Percentiles rank a stretch among this genome's conserved stretches.
phyloP scores from a whole-genome alignment of 2,113 vertebrate species.

The Mirounga angustirostris region DNA sequence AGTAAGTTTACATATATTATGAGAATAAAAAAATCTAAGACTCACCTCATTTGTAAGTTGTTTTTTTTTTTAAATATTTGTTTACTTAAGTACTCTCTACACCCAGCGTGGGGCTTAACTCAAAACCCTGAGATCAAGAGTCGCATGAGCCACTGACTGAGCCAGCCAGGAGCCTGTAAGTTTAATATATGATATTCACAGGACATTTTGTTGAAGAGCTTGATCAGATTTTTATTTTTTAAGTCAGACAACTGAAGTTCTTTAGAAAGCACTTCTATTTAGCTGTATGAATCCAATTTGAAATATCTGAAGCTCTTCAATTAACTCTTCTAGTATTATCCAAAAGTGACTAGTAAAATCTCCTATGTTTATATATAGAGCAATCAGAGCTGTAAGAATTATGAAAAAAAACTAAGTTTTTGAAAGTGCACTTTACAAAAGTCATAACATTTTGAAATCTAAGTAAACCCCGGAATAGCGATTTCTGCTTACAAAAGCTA shows the following conservation, averaged over 20 bases:
- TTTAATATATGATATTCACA: background rate
- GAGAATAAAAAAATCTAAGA: background rate
- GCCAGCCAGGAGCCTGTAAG: background rate
- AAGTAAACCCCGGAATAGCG: background rate
- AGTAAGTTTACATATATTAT: background rate
- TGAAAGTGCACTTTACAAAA: background rate
- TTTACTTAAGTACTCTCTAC: background rate
- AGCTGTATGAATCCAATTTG: background rate
- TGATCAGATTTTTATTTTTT: background rate
- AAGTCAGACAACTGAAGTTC: background rate
- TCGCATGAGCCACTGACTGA: background rate
- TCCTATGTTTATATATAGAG: background rate
- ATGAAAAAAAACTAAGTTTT: constrained; percentile 20
- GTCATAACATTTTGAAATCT: constrained; percentile 11
- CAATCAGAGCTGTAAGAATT: background rate
- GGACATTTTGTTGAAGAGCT: background rate
- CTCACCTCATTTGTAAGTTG: background rate
- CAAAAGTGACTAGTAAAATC: constrained; percentile 12
- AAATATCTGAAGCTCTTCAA: constrained; percentile 42
- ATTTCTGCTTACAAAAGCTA: constrained; percentile 16
- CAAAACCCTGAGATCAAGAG: background rate
- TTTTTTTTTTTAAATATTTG: background rate
- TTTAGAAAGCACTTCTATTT: background rate
- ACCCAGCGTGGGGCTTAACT: background rate
- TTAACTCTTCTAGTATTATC: background rate